Percentiles rank a stretch among this genome's conserved stretches.
These are phyloP conservation scores for Papio anubis DNA, from an alignment of 2,113 vertebrate genomes.

Conservation along the genomic window DNA sequence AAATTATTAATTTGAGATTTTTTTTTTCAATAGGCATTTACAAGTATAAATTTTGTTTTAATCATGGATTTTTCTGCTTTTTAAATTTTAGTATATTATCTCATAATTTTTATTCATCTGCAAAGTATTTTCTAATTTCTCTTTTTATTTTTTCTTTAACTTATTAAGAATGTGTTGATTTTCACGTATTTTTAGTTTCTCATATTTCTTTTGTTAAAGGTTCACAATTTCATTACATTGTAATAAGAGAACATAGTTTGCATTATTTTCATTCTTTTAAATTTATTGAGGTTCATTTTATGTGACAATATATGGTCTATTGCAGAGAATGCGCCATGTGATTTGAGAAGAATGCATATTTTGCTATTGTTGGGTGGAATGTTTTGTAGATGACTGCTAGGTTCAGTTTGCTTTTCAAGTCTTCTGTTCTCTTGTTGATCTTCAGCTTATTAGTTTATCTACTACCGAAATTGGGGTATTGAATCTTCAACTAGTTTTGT, in stretches of 20 bases:
- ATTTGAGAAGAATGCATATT: neutral
- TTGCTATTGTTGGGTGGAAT: too few relatives aligned
- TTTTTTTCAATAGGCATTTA: neutral
- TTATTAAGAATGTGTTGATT: neutral
- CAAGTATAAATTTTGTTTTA: neutral
- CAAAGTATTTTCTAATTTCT: neutral
- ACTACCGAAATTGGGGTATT: too few relatives aligned
- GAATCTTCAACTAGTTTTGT: too few relatives aligned
- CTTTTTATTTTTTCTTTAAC: neutral
- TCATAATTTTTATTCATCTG: neutral
- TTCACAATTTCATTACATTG: neutral
- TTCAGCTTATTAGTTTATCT: too few relatives aligned
- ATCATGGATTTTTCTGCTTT: neutral
- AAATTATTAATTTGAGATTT: neutral
- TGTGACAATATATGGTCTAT: neutral
- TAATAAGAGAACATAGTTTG: neutral
- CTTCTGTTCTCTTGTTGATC: too few relatives aligned
- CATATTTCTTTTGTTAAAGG: neutral
- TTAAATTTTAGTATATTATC: neutral
- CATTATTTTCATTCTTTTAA: neutral
- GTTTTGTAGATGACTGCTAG: too few relatives aligned
- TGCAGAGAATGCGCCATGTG: neutral
- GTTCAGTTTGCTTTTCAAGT: too few relatives aligned
- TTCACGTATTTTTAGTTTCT: neutral
- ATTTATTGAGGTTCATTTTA: neutral